A percentile compares a stretch with the other conserved stretches of the same genome.
Evolutionary conservation across 2,113 vertebrate species (phyloP).

Genomic region (Stigmatopora argus): DNA sequence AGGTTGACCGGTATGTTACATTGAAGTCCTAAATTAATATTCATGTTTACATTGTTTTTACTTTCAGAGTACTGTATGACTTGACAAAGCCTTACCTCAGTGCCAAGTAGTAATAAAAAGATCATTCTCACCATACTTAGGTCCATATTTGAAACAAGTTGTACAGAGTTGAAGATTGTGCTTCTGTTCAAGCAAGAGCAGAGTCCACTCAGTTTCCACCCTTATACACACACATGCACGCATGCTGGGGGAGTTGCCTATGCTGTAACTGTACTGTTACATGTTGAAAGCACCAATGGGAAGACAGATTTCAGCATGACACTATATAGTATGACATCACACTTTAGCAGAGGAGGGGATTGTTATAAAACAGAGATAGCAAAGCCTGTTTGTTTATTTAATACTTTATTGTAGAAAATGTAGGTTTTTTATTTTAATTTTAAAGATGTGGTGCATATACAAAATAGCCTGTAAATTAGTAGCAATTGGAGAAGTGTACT

Average conservation of each 20-base stretch:
- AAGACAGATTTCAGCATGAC: slow-evolving; percentile 19
- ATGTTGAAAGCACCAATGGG: slow-evolving; percentile 36
- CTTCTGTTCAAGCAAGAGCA: slow-evolving; percentile 14
- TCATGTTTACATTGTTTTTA: background rate
- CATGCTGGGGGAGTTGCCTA: background rate
- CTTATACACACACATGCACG: slow-evolving; percentile 11
- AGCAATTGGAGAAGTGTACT: no score
- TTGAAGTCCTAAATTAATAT: background rate
- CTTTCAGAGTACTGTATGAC: no score
- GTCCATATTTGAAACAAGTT: slow-evolving; percentile 43
- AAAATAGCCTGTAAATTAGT: no score
- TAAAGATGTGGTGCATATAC: no score
- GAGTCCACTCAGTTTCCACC: slow-evolving; percentile 31
- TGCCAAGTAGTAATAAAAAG: background rate
- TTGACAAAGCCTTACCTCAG: background rate
- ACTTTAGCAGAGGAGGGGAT: slow-evolving; percentile 27
- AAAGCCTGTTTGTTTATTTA: background rate
- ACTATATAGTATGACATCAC: slow-evolving; percentile 30
- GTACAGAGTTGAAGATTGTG: background rate
- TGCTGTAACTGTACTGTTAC: background rate
- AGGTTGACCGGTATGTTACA: no score
- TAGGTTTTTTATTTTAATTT: no score
- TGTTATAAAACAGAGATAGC: background rate
- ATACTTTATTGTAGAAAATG: background rate
- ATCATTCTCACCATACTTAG: slow-evolving; percentile 49